Conservation (phyloP, 2,113 vertebrate species). For the Ranitomeya imitator region DNA sequence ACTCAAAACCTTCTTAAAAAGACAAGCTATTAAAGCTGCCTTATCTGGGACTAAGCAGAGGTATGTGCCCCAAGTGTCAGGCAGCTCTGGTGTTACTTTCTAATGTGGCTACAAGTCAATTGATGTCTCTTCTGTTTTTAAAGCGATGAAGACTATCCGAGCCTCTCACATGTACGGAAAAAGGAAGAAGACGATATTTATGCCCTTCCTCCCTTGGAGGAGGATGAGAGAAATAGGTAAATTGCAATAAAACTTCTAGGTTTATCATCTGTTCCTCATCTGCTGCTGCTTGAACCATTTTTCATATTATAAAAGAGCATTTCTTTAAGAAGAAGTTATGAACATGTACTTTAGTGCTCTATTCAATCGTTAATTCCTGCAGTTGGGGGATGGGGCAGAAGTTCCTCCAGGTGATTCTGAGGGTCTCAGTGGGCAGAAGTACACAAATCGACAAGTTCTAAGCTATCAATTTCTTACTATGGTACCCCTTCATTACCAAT, state of each 20-base stretch:
- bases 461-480: too few relatives aligned
- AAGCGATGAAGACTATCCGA: slow-evolving; percentile 82
- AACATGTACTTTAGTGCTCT: too few relatives aligned
- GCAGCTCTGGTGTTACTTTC: not conserved
- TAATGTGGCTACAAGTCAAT: not conserved
- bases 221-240: slow-evolving; percentile 83
- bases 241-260: not conserved
- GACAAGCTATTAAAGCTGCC: slow-evolving; percentile 88
- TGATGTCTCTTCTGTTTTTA: not conserved
- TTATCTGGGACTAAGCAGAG: slow-evolving; percentile 80
- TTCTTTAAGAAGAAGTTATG: too few relatives aligned
- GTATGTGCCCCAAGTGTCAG: not conserved
- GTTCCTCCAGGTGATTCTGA: too few relatives aligned
- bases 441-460: too few relatives aligned
- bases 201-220: slow-evolving; percentile 80
- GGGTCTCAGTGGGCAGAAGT: too few relatives aligned
- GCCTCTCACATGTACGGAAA: slow-evolving; percentile 82
- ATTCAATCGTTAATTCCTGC: too few relatives aligned
- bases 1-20: slow-evolving; percentile 89
- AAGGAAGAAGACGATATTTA: slow-evolving; percentile 87
- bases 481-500: too few relatives aligned
- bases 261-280: not conserved
- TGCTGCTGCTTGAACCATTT: not conserved
- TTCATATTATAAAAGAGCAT: not conserved
- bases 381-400: too few relatives aligned